Base-by-base conservation (phyloP, 2,113 vertebrate species). In the Tiliqua scincoides region DNA sequence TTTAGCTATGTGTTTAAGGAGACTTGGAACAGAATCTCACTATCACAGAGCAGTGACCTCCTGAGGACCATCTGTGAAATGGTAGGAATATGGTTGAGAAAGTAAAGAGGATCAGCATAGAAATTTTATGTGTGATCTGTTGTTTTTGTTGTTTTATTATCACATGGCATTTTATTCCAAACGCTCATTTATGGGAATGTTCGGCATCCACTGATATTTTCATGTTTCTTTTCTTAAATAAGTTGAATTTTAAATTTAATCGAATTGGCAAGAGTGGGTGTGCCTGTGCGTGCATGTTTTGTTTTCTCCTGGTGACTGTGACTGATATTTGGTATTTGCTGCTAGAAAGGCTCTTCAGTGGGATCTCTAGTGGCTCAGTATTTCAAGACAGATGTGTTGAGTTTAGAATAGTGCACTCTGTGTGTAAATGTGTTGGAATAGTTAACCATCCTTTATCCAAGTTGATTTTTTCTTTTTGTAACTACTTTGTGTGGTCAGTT, bases 401-500 rank as follows among this genome's bases (percentile, higher is more conserved):
- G 83, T 76, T 48, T 62, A 23, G 63, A 89, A n/a, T 59, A 0
- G 12, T 0, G 5, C 1, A 8, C 3, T 8, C 14, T 35, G n/a
- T 67, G 30, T 37, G 72, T 68, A 37, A 25, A 0, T 48, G 6
- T 71, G 5, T 70, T 40, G 40, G 61, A 21, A 71, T 54, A 62
- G 75, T 65, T 75, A 11, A 62, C 7, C n/a, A 32, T 81, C 74
- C 72, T 82, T 75, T 62, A 82, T 85, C n/a, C 77, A 84, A 85
- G n/a, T 88, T 57, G 78, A 78, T 85, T 80, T 85, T 85, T 89
- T 76, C 27, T 48, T 75, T 21, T 27, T 70, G 67, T 17, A 54
- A 57, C 87, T 81, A 89, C 76, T 76, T 73, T 92, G 70, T 91
- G 87, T 86, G 91, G 88, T 93, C 90, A 89, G 84, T 91, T 92